Conservation (phyloP, 1,140 invertebrate genomes). For the Sarcophaga bullata region DNA sequence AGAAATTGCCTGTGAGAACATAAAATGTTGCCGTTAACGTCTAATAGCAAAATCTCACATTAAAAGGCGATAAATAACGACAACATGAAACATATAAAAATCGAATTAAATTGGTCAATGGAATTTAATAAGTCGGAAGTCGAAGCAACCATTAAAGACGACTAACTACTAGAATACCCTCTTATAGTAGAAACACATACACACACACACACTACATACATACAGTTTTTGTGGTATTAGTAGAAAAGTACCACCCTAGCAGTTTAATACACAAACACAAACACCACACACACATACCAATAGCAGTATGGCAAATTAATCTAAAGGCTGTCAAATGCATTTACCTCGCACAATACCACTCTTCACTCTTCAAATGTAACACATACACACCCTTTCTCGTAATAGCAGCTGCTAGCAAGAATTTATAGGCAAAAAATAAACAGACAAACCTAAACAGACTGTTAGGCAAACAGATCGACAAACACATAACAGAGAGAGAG, state of each 20-base stretch:
- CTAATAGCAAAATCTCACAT: not conserved
- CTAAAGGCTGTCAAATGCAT: slow-evolving; percentile 3
- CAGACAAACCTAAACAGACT: no score
- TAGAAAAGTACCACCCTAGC: not conserved
- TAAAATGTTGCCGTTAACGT: not conserved
- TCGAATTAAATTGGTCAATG: slow-evolving; percentile 17
- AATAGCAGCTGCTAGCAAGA: no score
- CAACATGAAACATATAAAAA: slow-evolving; percentile 19
- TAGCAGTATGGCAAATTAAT: not conserved
- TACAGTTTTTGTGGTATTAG: no score
- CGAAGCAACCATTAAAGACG: slow-evolving; percentile 2
- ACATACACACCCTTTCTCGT: no score
- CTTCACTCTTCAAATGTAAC: no score
- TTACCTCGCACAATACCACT: no score
- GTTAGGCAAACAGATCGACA: not conserved
- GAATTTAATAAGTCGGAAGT: slow-evolving; percentile 15
- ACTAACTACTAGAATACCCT: slow-evolving; percentile 3
- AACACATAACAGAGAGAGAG: not conserved
- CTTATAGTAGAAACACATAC: not conserved
- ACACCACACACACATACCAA: not conserved
- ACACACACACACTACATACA: not conserved
- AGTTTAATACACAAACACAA: not conserved
- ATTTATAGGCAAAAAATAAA: not conserved
- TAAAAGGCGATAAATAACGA: not conserved
- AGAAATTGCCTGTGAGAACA: not conserved